Conservation (phyloP, 2,113 vertebrate species). For the Nothobranchius furzeri region DNA sequence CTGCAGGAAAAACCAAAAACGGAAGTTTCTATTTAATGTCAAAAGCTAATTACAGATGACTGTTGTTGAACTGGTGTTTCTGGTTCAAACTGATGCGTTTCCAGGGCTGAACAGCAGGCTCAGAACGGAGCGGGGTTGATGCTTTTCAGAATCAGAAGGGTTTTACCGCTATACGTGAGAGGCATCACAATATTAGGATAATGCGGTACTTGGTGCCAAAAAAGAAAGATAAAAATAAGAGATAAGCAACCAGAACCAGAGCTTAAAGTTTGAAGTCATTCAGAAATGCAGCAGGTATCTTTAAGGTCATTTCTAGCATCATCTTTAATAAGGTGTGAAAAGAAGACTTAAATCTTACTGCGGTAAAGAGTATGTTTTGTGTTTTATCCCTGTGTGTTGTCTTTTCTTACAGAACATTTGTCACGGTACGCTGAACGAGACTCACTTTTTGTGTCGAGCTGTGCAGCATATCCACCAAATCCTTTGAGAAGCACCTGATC, state of each 20-base stretch:
- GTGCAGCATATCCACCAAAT: conserved; percentile 90
- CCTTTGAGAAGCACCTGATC: conserved; percentile 87
- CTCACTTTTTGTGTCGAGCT: conserved; percentile 94
- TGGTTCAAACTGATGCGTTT: conserved; percentile 2
- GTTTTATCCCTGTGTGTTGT: neutral
- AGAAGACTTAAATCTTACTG: neutral
- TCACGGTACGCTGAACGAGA: neutral
- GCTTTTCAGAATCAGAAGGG: too few relatives aligned
- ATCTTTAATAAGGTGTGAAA: neutral
- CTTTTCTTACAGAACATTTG: neutral
- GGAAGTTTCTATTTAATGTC: conserved; percentile 9
- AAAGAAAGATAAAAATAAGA: too few relatives aligned
- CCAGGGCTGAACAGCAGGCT: neutral
- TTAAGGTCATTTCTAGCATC: neutral
- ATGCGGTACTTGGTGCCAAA: too few relatives aligned
- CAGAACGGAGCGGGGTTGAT: neutral
- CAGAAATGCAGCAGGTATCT: neutral
- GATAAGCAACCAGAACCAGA: too few relatives aligned
- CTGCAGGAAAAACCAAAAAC: conserved; percentile 61
- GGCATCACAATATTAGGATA: too few relatives aligned
- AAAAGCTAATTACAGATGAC: neutral
- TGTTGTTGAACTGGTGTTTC: neutral
- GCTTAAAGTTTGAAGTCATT: neutral
- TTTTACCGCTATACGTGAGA: too few relatives aligned
- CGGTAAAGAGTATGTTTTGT: neutral